Conservation (phyloP, 1,140 invertebrate genomes). For the Meloidogyne floridensis region DNA sequence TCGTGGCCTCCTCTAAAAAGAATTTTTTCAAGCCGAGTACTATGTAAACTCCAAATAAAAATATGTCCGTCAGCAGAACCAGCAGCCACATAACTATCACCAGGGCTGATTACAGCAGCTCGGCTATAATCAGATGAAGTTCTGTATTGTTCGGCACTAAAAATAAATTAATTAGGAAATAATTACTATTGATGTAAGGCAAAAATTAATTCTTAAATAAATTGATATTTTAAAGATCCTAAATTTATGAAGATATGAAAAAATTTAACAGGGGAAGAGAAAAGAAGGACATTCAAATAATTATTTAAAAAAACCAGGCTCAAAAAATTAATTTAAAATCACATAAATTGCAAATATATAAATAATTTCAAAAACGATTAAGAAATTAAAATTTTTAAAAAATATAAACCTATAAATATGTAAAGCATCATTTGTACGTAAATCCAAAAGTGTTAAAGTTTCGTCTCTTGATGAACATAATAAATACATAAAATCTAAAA, state of each 20-base stretch:
- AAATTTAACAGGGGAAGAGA: too few relatives aligned
- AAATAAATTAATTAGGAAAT: conserved; percentile 23
- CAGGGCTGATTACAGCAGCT: conserved; percentile 82
- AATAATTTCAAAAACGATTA: neutral
- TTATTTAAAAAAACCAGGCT: neutral
- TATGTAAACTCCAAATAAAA: conserved; percentile 85
- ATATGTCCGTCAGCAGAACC: conserved; percentile 86
- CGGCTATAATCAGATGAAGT: conserved; percentile 90
- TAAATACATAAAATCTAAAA: conserved; percentile 82
- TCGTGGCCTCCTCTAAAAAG: conserved; percentile 68
- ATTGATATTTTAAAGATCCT: too few relatives aligned
- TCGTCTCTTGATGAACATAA: conserved; percentile 90
- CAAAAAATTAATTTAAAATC: neutral
- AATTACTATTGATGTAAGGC: too few relatives aligned
- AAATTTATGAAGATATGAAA: too few relatives aligned
- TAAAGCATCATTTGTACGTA: conserved; percentile 87
- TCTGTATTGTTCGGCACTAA: conserved; percentile 87
- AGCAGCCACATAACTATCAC: conserved; percentile 82
- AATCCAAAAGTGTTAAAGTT: conserved; percentile 87
- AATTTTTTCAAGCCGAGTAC: conserved; percentile 78
- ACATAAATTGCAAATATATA: neutral
- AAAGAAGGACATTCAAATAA: too few relatives aligned
- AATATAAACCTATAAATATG: conserved; percentile 76
- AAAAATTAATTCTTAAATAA: too few relatives aligned
- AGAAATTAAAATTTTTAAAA: too few relatives aligned